phyloP scores from a whole-genome alignment of 37 sponge, comb jelly and placozoan species.

The Amphimedon queenslandica region DNA sequence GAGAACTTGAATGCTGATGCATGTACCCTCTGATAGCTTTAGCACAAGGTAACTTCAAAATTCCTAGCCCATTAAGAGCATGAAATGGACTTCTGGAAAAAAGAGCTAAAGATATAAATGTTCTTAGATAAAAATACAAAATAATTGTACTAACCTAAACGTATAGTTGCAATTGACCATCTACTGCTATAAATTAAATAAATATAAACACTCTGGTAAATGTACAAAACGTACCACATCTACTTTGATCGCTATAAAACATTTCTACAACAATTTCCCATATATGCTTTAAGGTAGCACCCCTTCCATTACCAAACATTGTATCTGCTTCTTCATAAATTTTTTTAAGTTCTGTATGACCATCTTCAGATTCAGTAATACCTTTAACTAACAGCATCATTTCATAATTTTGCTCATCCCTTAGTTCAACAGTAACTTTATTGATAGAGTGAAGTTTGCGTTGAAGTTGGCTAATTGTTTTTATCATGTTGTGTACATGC shows the following conservation, averaged over 20 bases:
- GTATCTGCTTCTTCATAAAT: constrained; percentile 5
- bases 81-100: constrained; percentile 19
- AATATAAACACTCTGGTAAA: too few relatives aligned
- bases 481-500: not conserved
- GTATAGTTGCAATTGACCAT: constrained; percentile 1
- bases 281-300: not conserved
- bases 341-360: not conserved
- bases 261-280: constrained; percentile 17
- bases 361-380: not conserved
- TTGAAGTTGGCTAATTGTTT: not conserved
- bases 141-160: constrained; percentile 8
- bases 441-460: not conserved
- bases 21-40: constrained; percentile 7
- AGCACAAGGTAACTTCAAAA: constrained; percentile 8
- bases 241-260: constrained; percentile 7
- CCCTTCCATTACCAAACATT: not conserved
- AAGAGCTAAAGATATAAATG: constrained; percentile 12
- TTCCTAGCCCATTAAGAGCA: constrained; percentile 11
- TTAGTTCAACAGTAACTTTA: not conserved
- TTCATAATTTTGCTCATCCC: not conserved
- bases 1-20: not conserved
- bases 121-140: not conserved
- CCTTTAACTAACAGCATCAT: not conserved
- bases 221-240: constrained; percentile 1
- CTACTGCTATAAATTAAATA: too few relatives aligned